phyloP scores from a whole-genome alignment of 2,888 invertebrate species.

The Hydroisotoma schaefferi region DNA sequence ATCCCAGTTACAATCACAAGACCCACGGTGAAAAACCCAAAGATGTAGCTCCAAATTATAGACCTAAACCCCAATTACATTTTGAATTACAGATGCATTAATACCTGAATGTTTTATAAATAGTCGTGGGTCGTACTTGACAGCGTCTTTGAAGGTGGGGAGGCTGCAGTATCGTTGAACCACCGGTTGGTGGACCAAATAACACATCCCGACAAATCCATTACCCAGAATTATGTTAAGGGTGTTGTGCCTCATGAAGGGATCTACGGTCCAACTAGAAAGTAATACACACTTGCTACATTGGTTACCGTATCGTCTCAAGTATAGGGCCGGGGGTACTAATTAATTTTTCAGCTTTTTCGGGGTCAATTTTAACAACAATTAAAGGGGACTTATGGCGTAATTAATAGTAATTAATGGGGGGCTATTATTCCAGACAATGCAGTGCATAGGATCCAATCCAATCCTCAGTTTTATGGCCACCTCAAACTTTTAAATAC shows the following conservation, averaged over 20 bases:
- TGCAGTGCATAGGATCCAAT: no score
- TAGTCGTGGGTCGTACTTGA: slow-evolving; percentile 23
- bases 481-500: no score
- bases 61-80: slow-evolving; percentile 3
- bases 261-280: slow-evolving; percentile 42
- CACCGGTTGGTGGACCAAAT: slow-evolving; percentile 40
- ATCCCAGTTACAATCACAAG: slow-evolving; percentile 40
- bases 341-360: not conserved
- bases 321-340: not conserved
- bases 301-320: not conserved
- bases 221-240: slow-evolving; percentile 42
- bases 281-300: not conserved
- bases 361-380: not conserved
- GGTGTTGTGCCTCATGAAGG: slow-evolving; percentile 47
- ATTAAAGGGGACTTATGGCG: no score
- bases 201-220: slow-evolving; percentile 40
- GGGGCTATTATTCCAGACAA: not conserved
- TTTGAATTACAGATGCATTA: no score
- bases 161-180: slow-evolving; percentile 45
- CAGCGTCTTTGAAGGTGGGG: slow-evolving; percentile 29
- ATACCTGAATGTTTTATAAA: no score
- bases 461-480: no score
- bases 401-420: no score
- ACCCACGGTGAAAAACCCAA: slow-evolving; percentile 29
- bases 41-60: slow-evolving; percentile 13